Evolutionary conservation across 2,797 vertebrate genomes (phyloP), one percentile per base, ranked within the genome.

Genomic region (Danio kyathit): DNA sequence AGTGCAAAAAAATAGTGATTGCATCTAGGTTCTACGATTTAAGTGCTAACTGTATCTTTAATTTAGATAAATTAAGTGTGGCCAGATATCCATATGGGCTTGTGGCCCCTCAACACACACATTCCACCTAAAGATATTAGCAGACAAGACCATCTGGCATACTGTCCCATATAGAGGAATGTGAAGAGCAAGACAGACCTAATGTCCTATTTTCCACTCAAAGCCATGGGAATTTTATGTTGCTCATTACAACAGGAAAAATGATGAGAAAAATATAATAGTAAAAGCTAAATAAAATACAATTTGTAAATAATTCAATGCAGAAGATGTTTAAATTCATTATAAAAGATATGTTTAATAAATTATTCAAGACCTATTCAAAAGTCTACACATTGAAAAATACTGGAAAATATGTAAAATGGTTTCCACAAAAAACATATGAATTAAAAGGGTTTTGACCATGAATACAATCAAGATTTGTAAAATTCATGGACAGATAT

Each of bases 111-210:
- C 5, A 17, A 67, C 13, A 59, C 41, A 19, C 43, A 66, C 41
- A 40, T 5, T 5, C 14, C 49, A 46, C 19, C 51, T 38, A 69
- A 38, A 77, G 61, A 69, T 48, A 56, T 56, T 66, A 76, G 51
- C 74, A 76, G 54, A 59, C 52, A 77, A 21, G 64, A 69, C 75
- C 49, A 40, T 77, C 75, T 77, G 75, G 64, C 52, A 77, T 46
- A 77, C 16, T 67, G 52, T 77, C 51, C 43, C 67, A 8, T 59
- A 46, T 48, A 19, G 16, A 59, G 52, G 52, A 77, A 76, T 66
- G 74, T 46, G 41, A 66, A 56, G 16, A 81, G 44, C 19, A n/a
- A 51, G 40, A 73, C 10, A 41, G 56, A 74, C n/a, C n/a, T 48
- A 41, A 40, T 74, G 56, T n/a, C 40, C 54, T 21, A 79, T n/a